These are phyloP conservation scores for Etheostoma cragini DNA, from an alignment of 2,113 vertebrate genomes.

Conservation along the genomic window DNA sequence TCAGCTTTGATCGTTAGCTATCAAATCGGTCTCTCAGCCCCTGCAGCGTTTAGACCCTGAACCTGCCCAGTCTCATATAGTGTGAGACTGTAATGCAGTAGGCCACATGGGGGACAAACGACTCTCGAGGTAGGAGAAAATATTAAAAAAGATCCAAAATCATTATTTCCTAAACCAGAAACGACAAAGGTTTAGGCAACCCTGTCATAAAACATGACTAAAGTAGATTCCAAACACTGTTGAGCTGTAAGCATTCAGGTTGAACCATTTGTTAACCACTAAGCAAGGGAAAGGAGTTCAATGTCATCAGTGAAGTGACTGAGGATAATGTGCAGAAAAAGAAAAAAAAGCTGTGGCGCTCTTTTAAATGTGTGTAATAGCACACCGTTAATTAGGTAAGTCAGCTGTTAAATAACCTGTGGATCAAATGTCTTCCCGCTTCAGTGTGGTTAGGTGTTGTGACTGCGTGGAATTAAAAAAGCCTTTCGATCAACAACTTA, in stretches of 20 bases:
- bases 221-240: constrained; percentile 6
- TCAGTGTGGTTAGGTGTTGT: constrained; percentile 24
- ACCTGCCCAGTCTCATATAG: constrained; percentile 44
- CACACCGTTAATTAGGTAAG: constrained; percentile 31
- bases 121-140: not conserved
- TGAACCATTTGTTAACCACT: not conserved
- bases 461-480: constrained; percentile 38
- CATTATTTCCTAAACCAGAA: constrained; percentile 42
- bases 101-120: constrained; percentile 35
- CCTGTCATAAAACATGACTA: constrained; percentile 36
- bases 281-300: constrained; percentile 10
- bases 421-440: constrained; percentile 37
- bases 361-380: constrained; percentile 12
- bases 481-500: not conserved
- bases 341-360: not conserved
- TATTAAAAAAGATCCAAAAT: not conserved
- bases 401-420: constrained; percentile 48
- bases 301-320: constrained; percentile 11
- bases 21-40: constrained; percentile 47
- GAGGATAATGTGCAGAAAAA: constrained; percentile 9
- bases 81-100: constrained; percentile 58
- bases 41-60: constrained; percentile 51
- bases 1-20: constrained; percentile 40
- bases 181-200: constrained; percentile 30
- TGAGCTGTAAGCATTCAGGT: not conserved